Base-by-base conservation (phyloP, 1,140 invertebrate species). In the Rhagoletis pomonella region DNA sequence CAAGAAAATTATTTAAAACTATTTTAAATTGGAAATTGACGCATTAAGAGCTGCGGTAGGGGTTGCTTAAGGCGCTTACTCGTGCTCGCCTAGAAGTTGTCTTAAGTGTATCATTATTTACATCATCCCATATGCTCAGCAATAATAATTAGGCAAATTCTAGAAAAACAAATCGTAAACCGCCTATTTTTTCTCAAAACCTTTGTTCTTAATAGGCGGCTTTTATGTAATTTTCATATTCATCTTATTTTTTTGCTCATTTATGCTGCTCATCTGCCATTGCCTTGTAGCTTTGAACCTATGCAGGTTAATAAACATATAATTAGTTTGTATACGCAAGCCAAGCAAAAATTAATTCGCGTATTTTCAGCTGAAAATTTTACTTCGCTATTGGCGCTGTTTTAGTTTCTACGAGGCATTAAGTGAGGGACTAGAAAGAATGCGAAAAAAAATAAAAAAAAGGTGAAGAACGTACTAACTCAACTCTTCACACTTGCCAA, bases 281-380 rank as follows among this genome's bases (percentile, higher is more conserved):
- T 81, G 29, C n/a, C n/a, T 7, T 81, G 44, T 17, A 3, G 44
- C 67, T 55, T 55, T 81, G 73, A 81, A 81, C 73, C 47, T 12
- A 47, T 19, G n/a, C 14, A 19, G 73, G 73, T 81, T 81, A 81
- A 81, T 58, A 81, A 4, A 19, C n/a, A 81, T 81, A 81, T 81
- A 81, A 81, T 81, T 81, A 81, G 19, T 81, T 81, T 58, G n/a
- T 81, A 81, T 81, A 44, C 73, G 55, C 47, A 81, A 81, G 73
- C 73, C 47, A 55, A 19, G n/a, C 17, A 29, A 81, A 81, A 50
- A 58, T 55, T 29, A 29, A 44, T 14, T 73, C 17, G 47, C 55
- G 29, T 29, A 81, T 81, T 55, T 81, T 81, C 47, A 19, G 1
- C 9, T 9, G 73, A 50, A 81, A 81, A 81, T 81, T 81, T 55